Percentiles rank a stretch among this genome's conserved stretches.
phyloP scores from a whole-genome alignment of 1,140 invertebrate species.

The Tetramorium simillimum region DNA sequence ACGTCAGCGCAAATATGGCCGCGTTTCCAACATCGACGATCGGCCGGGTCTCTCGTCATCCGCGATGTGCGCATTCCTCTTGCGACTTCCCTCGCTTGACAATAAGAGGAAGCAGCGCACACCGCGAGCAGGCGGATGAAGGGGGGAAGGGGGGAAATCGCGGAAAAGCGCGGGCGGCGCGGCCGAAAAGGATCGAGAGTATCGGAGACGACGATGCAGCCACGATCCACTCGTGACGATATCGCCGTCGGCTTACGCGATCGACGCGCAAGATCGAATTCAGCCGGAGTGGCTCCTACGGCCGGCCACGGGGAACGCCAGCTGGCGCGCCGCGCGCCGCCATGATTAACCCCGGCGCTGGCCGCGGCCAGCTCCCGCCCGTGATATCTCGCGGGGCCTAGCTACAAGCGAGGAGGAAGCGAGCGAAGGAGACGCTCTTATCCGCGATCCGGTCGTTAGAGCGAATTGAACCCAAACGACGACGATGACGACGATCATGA shows the following conservation, averaged over 20 bases:
- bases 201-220: neutral
- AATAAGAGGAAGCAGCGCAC: no score
- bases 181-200: neutral
- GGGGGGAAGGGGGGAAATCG: neutral
- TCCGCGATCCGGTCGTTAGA: neutral
- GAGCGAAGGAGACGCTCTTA: neutral
- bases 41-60: neutral
- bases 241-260: neutral
- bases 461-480: neutral
- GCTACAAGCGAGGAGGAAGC: neutral
- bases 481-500: no score
- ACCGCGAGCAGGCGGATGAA: no score
- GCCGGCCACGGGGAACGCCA: neutral
- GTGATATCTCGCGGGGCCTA: neutral
- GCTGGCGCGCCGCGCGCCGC: neutral
- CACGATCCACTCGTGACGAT: neutral
- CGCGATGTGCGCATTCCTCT: neutral
- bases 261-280: slow-evolving; percentile 19
- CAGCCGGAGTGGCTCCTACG: slow-evolving; percentile 25
- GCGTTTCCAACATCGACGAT: neutral
- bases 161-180: neutral
- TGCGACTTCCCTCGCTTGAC: neutral
- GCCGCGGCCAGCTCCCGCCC: neutral
- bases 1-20: neutral
- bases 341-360: slow-evolving; percentile 37